Evolutionary conservation across 2,888 invertebrate genomes (phyloP).

Genomic region (Trileptium ribeirensis): DNA sequence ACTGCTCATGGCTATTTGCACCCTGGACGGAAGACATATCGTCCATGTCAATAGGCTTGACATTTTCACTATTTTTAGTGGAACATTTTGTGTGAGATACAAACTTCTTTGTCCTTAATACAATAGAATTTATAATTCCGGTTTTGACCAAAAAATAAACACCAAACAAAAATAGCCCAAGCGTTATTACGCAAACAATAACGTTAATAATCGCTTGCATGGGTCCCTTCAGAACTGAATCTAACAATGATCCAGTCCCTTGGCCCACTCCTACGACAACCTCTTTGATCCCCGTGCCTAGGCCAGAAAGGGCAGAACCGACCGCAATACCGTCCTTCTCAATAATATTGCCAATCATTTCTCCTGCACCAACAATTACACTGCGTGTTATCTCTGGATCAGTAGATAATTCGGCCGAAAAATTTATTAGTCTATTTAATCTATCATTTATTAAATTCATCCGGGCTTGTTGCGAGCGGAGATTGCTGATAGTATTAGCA

Average conservation of each 20-base stretch:
- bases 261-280: neutral
- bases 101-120: too few species aligned
- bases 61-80: too few species aligned
- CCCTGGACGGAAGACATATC: too few species aligned
- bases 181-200: too few species aligned
- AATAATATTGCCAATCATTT: neutral
- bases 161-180: too few species aligned
- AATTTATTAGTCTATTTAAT: neutral
- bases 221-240: neutral
- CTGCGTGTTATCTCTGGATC: neutral
- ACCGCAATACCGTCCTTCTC: neutral
- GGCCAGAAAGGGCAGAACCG: neutral
- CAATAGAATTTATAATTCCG: too few species aligned
- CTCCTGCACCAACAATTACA: neutral
- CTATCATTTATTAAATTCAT: neutral
- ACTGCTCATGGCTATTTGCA: too few species aligned
- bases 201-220: neutral
- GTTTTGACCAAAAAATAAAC: too few species aligned
- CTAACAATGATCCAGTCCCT: neutral
- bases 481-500: neutral
- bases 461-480: neutral
- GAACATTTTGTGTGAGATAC: too few species aligned
- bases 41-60: too few species aligned
- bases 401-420: neutral
- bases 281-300: neutral